Percentiles rank a stretch among this genome's conserved stretches.
phyloP scores from a whole-genome alignment of 2,888 invertebrate genomes.

The Ophion ventricosus region DNA sequence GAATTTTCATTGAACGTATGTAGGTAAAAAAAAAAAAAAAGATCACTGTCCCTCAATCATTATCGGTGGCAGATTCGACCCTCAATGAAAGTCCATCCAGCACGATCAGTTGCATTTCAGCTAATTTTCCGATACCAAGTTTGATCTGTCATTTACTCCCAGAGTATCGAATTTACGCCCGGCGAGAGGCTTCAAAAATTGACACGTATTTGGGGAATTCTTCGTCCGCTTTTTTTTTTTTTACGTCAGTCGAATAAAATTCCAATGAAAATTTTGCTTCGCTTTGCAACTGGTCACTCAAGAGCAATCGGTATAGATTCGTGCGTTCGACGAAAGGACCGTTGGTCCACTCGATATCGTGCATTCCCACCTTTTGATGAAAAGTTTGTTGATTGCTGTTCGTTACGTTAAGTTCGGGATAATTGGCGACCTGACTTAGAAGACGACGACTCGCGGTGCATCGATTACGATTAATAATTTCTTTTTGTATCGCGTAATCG shows the following conservation, averaged over 20 bases:
- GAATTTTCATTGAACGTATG: neutral
- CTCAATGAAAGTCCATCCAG: neutral
- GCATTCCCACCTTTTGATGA: constrained; percentile 72
- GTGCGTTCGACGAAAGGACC: neutral
- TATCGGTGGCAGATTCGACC: too few species aligned
- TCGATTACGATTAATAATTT: constrained; percentile 79
- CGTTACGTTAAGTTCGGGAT: constrained; percentile 72
- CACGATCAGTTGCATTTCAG: neutral
- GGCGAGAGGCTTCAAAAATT: neutral
- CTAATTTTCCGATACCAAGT: neutral
- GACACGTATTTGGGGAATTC: too few species aligned
- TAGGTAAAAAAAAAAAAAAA: neutral
- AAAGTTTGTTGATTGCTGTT: constrained; percentile 73
- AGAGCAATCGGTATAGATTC: neutral
- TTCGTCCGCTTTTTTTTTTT: too few species aligned
- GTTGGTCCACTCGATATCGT: neutral
- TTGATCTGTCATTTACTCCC: neutral
- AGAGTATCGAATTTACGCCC: neutral
- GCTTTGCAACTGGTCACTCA: neutral
- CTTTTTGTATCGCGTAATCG: constrained; percentile 79
- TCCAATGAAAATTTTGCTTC: too few species aligned
- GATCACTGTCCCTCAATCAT: neutral
- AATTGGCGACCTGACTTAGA: constrained; percentile 75
- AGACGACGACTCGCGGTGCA: constrained; percentile 78
- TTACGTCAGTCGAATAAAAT: too few species aligned